Conservation (phyloP, 35 echinoderm and acorn worm species). For the Lytechinus variegatus region DNA sequence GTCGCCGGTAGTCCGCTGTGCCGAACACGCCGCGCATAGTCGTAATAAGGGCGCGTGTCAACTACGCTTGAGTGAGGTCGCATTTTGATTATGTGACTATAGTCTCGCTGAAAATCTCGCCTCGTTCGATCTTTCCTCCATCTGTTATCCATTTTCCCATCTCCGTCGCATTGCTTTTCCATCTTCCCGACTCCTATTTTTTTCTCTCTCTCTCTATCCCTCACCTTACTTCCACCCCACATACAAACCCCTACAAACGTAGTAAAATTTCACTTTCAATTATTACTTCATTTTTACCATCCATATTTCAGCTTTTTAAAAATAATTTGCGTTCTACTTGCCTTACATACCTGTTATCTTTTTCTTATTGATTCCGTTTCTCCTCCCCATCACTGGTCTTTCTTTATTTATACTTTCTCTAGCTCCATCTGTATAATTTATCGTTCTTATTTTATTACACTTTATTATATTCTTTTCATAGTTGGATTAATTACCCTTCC, state of each 20-base stretch:
- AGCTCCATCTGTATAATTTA: too few species aligned
- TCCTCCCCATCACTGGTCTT: too few species aligned
- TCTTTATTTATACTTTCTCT: too few species aligned
- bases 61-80: neutral
- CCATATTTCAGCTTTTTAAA: too few species aligned
- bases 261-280: too few species aligned
- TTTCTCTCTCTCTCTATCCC: neutral
- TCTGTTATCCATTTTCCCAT: conserved; percentile 1
- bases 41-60: conserved; percentile 8
- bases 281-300: too few species aligned
- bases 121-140: neutral
- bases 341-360: too few species aligned
- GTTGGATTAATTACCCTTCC: neutral
- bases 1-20: neutral
- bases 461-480: too few species aligned
- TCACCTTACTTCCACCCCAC: neutral
- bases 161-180: neutral
- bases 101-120: neutral
- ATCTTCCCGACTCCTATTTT: neutral
- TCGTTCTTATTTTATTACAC: too few species aligned
- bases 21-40: neutral
- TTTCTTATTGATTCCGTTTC: too few species aligned
- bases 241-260: too few species aligned
- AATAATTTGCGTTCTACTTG: too few species aligned
- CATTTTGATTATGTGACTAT: neutral